Base-by-base conservation (phyloP, 2,888 invertebrate genomes). In the Trilocha varians region DNA sequence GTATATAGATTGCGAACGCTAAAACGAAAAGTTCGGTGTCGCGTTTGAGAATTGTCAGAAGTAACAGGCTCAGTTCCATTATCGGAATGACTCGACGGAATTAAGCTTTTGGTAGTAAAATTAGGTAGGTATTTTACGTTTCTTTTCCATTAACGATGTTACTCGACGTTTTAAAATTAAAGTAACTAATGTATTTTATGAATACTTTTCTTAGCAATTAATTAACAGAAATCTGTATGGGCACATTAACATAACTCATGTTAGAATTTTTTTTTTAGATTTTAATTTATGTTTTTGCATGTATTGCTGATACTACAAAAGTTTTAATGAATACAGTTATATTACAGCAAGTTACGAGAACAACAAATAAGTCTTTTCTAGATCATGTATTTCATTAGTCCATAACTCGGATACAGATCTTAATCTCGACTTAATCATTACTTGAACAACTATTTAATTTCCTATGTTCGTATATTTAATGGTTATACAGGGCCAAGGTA, bases 381-480 rank as follows among this genome's bases (percentile, higher is more conserved):
- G n/a, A n/a, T n/a, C n/a, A n/a, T 25, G 3, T 25, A 25, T 25
- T 25, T 6, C 25, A 25, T 11, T 11, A 25, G 25, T 9, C 11
- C 11, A 5, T 6, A 18, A 1, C 18, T 6, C 62, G 62, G 67
- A 57, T 59, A 51, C 57, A 55, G 72, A 78, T 76, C 60, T 52
- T 63, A 68, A 78, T 75, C 74, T 61, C 57, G 59, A 59, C 60
- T 64, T 68, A 76, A 77, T 77, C 73, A 67, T 62, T 76, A 73
- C 71, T 70, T 68, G 71, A 74, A 74, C 76, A 73, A 73, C 70
- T 70, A 70, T 71, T 70, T 76, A 74, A 82, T 80, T 82, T 80
- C 79, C 78, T 78, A 77, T 69, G 61, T 74, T 71, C 70, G 79
- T 75, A 78, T 73, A 78, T 79, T 77, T 78, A 79, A 80, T 77